Conservation (phyloP, 2,797 vertebrate species). For the Potorous gilbertii region DNA sequence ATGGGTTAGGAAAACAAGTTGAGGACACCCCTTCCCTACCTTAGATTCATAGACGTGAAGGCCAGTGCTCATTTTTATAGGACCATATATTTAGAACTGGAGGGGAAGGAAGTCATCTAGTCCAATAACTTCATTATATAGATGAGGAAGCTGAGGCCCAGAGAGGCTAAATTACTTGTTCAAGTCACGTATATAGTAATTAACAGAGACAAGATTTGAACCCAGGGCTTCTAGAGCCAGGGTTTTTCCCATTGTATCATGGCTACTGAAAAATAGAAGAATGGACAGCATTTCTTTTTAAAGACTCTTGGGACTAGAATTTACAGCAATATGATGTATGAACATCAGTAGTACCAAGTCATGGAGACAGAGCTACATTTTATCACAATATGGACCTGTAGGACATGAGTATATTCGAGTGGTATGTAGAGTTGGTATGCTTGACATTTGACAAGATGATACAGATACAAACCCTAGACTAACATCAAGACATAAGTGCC, state of each 20-base stretch:
- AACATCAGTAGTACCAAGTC: not conserved
- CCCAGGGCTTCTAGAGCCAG: not conserved
- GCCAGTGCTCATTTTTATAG: not conserved
- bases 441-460: not conserved
- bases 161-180: not conserved
- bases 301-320: not conserved
- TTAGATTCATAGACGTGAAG: not conserved
- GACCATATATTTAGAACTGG: not conserved
- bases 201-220: not conserved
- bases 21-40: not conserved
- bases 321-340: not conserved
- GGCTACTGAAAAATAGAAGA: not conserved
- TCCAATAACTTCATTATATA: not conserved
- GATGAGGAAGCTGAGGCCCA: not conserved
- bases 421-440: not conserved
- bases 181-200: not conserved
- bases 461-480: not conserved
- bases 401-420: not conserved
- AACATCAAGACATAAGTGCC: not conserved
- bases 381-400: not conserved
- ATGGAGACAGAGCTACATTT: not conserved
- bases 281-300: not conserved
- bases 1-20: not conserved
- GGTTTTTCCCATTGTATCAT: not conserved
- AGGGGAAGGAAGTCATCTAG: not conserved